phyloP scores from a whole-genome alignment of 2,797 vertebrate genomes.

The Atherinosoma microstoma region DNA sequence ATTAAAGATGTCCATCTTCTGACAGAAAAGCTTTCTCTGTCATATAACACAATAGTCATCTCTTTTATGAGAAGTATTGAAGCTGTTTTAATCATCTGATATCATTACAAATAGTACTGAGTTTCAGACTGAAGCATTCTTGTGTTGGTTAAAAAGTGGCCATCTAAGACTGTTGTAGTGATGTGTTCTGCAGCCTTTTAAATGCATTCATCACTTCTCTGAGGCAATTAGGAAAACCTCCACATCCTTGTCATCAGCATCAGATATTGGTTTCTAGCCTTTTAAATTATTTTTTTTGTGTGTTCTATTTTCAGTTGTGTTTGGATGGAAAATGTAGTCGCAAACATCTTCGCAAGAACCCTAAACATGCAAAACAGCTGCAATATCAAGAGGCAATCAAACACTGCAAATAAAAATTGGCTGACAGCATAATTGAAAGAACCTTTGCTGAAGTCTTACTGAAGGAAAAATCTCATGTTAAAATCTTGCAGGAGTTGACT shows the following conservation, averaged over 20 bases:
- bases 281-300: neutral
- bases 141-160: slow-evolving; percentile 50
- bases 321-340: neutral
- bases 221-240: slow-evolving; percentile 39
- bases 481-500: neutral
- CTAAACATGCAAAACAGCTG: neutral
- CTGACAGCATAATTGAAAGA: neutral
- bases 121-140: slow-evolving; percentile 67
- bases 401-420: neutral
- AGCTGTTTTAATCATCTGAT: slow-evolving; percentile 47
- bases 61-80: slow-evolving; percentile 21
- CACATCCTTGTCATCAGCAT: slow-evolving; percentile 10
- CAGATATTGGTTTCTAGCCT: slow-evolving; percentile 12
- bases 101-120: slow-evolving; percentile 57
- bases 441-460: neutral
- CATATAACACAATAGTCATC: neutral
- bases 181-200: slow-evolving; percentile 52
- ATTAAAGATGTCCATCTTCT: neutral
- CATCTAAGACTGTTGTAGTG: slow-evolving; percentile 56
- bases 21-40: neutral
- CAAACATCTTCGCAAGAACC: neutral
- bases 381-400: neutral
- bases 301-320: neutral
- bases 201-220: slow-evolving; percentile 50
- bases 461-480: neutral